A percentile compares a stretch with the other conserved stretches of the same genome.
phyloP scores from a whole-genome alignment of 1,140 invertebrate species.

The Aphidius gifuensis region DNA sequence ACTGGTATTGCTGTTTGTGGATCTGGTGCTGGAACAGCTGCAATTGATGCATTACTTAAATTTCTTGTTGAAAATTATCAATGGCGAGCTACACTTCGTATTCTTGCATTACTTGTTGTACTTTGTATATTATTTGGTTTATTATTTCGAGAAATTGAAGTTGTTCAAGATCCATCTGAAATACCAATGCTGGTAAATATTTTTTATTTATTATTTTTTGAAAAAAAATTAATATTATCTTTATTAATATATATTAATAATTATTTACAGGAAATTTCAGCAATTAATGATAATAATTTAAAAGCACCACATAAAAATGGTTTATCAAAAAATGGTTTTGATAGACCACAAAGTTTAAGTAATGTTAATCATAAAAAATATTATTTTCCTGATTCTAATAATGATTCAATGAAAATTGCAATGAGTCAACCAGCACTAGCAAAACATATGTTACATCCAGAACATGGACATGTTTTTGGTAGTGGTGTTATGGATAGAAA shows the following conservation, averaged over 20 bases:
- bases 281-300: constrained; percentile 2
- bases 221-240: not conserved
- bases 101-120: constrained; percentile 77
- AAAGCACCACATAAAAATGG: constrained; percentile 14
- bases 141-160: constrained; percentile 72
- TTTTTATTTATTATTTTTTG: not conserved
- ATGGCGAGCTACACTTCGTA: constrained; percentile 74
- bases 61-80: constrained; percentile 62
- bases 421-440: constrained; percentile 63
- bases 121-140: constrained; percentile 81
- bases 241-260: too few species aligned
- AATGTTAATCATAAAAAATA: constrained; percentile 29
- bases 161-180: constrained; percentile 32
- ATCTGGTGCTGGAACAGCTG: constrained; percentile 82
- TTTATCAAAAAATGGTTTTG: constrained; percentile 24
- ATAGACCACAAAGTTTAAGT: constrained; percentile 28
- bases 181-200: constrained; percentile 30
- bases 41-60: constrained; percentile 77
- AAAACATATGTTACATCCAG: constrained; percentile 19
- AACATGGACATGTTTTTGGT: constrained; percentile 42
- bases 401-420: constrained; percentile 53
- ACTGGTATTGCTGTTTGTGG: constrained; percentile 94
- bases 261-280: constrained; percentile 16
- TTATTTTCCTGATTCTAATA: constrained; percentile 19
- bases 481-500: constrained; percentile 79